Evolutionary conservation across 1,140 invertebrate genomes (phyloP), one percentile per base, ranked within the genome.

Genomic region (Sesamia nonagrioides): DNA sequence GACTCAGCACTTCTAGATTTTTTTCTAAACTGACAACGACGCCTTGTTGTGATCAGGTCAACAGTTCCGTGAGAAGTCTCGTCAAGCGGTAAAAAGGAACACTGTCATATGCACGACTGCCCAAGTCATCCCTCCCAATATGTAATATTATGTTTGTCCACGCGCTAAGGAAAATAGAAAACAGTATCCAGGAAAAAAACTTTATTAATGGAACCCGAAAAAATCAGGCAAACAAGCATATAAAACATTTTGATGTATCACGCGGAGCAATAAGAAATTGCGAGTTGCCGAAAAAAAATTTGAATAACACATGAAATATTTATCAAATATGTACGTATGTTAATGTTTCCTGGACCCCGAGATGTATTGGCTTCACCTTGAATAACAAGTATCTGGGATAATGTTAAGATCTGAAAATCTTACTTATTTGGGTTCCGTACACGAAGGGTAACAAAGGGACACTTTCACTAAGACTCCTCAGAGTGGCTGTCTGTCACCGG

Each of bases 231-330:
- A 78, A 81, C 72, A 82, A 82, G 18, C 18, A 68, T 69, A 82
- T 82, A 82, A 82, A 78, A 79, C 68, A 79, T 77, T 80, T 78
- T 83, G 78, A 82, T 82, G 75, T 83, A 80, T 76, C 9, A 52
- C 73, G 73, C 68, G 42, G 61, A 78, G 72, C 73, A 33, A 17
- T 52, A 11, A 66, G 45, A 54, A 77, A 76, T 84, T 79, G 60
- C n/a, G 77, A 72, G 52, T 84, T 80, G 69, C 80, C 71, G 74
- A 82, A 83, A 50, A 82, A 82, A 82, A 82, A 82, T 83, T 83
- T 88, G 86, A 86, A 86, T 88, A 86, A 79, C 77, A 84, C 86
- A 87, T 87, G 84, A 83, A 87, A 87, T 87, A 86, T 86, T 87
- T 84, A 87, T 83, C 81, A 83, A 84, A 80, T 77, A 66, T 27